Base-by-base conservation (phyloP, 2,113 vertebrate species). In the Sciurus niger region DNA sequence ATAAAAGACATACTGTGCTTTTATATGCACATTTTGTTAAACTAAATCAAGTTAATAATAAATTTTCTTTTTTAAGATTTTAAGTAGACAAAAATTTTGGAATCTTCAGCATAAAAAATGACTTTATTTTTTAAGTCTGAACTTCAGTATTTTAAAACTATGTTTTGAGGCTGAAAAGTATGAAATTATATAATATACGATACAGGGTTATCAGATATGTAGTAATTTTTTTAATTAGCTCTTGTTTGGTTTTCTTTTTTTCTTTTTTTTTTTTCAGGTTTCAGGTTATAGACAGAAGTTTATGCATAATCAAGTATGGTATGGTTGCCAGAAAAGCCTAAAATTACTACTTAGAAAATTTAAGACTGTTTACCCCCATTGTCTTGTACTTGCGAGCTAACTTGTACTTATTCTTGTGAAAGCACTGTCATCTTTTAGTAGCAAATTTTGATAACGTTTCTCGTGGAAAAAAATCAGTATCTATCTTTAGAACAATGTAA, bases 391-490 rank as follows among this genome's bases (percentile, higher is more conserved):
- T 99, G 98, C 98, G 98, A 98, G 98, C 98, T 99, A 98, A 98
- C 98, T 98, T 99, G 98, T 99, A 98, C 98, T 98, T 98, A 99
- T 98, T 99, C 98, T 99, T 98, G 98, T 98, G 98, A 98, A 98
- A 98, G 98, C 99, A 99, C 98, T 98, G 99, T 99, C 99, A 99
- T 99, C 98, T 99, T 99, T 99, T 99, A 98, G 98, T 98, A 98
- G 98, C 98, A 99, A 98, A 98, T 99, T 99, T 99, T 99, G 98
- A 99, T 99, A 99, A 99, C 89, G 97, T 98, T 99, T 99, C 98
- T 98, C 97, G 98, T 99, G 98, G 98, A 95, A 96, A 98, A 98
- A 98, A 98, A 98, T 98, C 98, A 98, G 98, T 98, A 99, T 98
- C 98, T 98, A 98, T 99, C 98, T 98, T 98, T 97, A 98, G 99